Evolutionary conservation across 2,888 invertebrate species (phyloP).

Genomic region (Dicyrtomina minuta): DNA sequence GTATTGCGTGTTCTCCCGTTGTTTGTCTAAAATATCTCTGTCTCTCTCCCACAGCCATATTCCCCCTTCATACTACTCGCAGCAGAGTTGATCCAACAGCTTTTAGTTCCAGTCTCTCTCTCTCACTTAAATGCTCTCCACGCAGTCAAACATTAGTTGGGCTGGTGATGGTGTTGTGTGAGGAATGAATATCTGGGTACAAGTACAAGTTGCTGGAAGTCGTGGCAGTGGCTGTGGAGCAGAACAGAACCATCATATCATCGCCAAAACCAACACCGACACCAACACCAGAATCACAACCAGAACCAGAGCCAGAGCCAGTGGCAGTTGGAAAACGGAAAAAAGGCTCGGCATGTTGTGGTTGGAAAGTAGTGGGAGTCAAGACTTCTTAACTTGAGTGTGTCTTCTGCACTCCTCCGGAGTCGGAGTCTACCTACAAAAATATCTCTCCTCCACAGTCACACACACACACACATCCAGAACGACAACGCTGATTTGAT

Average conservation of each 20-base stretch:
- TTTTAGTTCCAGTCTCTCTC: no score
- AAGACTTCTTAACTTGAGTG: background rate
- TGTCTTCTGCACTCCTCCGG: background rate
- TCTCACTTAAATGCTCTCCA: background rate
- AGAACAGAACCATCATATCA: background rate
- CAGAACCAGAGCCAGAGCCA: background rate
- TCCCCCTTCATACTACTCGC: background rate
- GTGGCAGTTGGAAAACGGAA: background rate
- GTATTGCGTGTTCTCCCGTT: background rate
- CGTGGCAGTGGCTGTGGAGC: background rate
- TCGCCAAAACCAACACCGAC: no score
- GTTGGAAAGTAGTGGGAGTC: conserved; percentile 1
- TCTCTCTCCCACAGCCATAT: background rate
- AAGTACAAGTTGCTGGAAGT: no score
- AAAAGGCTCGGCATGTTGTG: background rate
- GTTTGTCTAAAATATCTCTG: conserved; percentile 8
- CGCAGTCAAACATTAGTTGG: background rate
- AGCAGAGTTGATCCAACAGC: no score
- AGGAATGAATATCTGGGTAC: background rate
- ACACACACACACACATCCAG: background rate
- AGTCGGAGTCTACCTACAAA: conserved; percentile 3
- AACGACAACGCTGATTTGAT: conserved; percentile 11
- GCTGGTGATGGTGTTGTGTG: background rate
- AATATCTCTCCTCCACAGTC: background rate
- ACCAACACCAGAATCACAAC: background rate